Evolutionary conservation across 1,140 invertebrate species (phyloP), one percentile per base, ranked within the genome.

Genomic region (Thaumetopoea pityocampa): DNA sequence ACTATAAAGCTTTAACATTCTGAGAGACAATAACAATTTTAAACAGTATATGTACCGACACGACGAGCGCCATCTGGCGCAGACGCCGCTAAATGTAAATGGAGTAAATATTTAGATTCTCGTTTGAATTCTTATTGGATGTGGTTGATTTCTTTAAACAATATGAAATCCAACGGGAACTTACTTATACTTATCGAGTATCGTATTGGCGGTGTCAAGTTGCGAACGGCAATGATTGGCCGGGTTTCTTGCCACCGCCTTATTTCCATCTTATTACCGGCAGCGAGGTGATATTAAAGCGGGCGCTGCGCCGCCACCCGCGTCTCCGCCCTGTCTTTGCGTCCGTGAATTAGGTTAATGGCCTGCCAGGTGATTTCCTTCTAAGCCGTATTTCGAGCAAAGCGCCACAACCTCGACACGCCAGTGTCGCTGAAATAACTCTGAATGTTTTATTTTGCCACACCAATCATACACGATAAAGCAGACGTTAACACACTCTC

Each of bases 181-280:
- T 35, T 48, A 32, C 11, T 46, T 33, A 22, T 36, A 34, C 27
- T 52, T 43, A 47, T 46, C 29, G 37, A 29, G 33, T 43, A 35
- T 28, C 38, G 43, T 42, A 44, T 38, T 30, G 48, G 9, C 20
- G 45, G 46, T 59, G 53, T 59, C 44, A 60, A 59, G 56, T 49
- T 47, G 56, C 55, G 59, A 58, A 63, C 30, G 54, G 62, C 64
- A 63, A 76, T 79, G 70, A 80, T 83, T 76, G 68, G 72, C 65
- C 62, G 60, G 69, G 68, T 71, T 73, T 66, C 63, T 79, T 76
- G 64, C 64, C 62, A 56, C 63, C 57, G 63, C 67, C 74, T 80
- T 83, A 83, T 83, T 83, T 83, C 79, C 76, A 83, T 83, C 68
- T 83, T 78, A 80, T 80, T 83, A 79, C 79, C 59, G 68, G 62